Evolutionary conservation across 2,888 invertebrate genomes (phyloP).

Genomic region (Cabera pusaria): DNA sequence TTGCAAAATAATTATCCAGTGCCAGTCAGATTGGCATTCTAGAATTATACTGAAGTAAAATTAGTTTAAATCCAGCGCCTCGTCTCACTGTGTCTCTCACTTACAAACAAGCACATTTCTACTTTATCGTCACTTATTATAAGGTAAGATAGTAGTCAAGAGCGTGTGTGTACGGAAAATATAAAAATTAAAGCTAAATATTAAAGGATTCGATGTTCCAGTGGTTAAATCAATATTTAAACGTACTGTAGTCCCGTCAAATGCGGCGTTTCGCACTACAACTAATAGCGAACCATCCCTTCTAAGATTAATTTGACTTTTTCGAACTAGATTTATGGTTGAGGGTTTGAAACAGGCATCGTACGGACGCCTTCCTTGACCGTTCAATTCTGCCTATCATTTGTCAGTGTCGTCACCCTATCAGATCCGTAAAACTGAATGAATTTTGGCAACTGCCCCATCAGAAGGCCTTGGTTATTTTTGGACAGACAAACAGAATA

Average conservation of each 20-base stretch:
- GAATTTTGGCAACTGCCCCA: conserved; percentile 49
- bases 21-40: no score
- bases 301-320: conserved; percentile 70
- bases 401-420: conserved; percentile 65
- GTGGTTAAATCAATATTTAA: conserved; percentile 36
- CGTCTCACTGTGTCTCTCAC: no score
- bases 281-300: conserved; percentile 48
- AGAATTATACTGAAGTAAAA: no score
- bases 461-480: conserved; percentile 28
- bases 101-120: no score
- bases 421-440: conserved; percentile 63
- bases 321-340: conserved; percentile 67
- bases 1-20: no score
- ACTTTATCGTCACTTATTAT: no score
- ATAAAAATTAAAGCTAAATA: no score
- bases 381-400: conserved; percentile 57
- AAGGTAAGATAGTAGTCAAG: no score
- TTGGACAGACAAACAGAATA: conserved; percentile 30
- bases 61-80: no score
- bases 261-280: conserved; percentile 23
- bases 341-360: conserved; percentile 54
- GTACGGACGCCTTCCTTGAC: conserved; percentile 49
- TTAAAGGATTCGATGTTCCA: no score
- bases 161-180: no score
- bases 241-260: conserved; percentile 26